Base-by-base conservation (phyloP, 1,140 invertebrate genomes). In the Anastatus disparis region DNA sequence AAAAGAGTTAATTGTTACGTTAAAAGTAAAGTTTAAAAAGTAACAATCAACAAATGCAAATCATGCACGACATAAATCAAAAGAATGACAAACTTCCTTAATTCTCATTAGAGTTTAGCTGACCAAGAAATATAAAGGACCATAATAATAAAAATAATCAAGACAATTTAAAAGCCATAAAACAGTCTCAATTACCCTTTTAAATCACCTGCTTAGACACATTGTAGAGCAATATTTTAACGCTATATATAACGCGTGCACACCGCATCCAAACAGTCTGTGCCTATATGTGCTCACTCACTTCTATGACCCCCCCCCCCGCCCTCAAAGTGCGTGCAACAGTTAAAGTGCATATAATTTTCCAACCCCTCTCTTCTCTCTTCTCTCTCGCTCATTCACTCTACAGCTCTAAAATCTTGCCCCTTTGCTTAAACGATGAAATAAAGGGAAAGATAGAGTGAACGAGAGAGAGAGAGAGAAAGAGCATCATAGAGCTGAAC, bases 271-370 rank as follows among this genome's bases (percentile, higher is more conserved):
- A n/a, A n/a, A n/a, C n/a, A n/a, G 35, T 17, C 55, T 29, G 29
- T 35, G 31, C 29, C 2, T 53, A 10, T 55, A 20, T 31, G 1
- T 1, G 7, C 55, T 9, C 38, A 10, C 56, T 15, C 38, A 9
- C 6, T n/a, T n/a, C n/a, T 46, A 46, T n/a, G 13, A 15, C 15
- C 15, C 24, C 1, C 27, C 10, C 20, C 27, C n/a, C n/a, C n/a
- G n/a, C n/a, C n/a, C n/a, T n/a, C n/a, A n/a, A 29, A 38, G 56
- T 61, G 48, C 46, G 56, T 52, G 46, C 56, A 52, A 53, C 42
- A 53, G 58, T 62, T 31, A 62, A 62, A 53, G 58, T 46, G 27
- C 68, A 70, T 63, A 62, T 44, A 55, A 56, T 70, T 56, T 44
- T 46, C 26, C 22, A 15, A 22, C 31, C 35, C 29, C 17, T n/a